These are phyloP conservation scores for Drosophila arawakana DNA, from an alignment of 1,140 invertebrate genomes.

Conservation along the genomic window DNA sequence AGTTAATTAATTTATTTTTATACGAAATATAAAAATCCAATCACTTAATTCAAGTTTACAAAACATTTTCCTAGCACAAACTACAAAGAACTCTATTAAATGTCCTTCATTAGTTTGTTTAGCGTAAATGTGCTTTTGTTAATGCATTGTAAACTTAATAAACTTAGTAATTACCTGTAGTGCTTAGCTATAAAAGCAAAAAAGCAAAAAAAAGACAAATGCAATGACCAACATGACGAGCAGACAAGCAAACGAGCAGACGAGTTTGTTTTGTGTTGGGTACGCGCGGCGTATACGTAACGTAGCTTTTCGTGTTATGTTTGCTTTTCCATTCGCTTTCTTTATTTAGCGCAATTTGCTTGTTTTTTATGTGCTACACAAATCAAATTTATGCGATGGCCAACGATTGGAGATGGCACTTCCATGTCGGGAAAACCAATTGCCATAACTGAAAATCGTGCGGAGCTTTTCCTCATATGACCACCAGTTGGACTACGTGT, in stretches of 20 bases:
- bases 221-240: constrained; percentile 13
- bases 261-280: constrained; percentile 36
- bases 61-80: not conserved
- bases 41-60: not conserved
- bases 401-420: constrained; percentile 65
- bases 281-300: constrained; percentile 61
- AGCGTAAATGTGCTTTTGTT: constrained; percentile 9
- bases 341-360: constrained; percentile 24
- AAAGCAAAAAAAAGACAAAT: not conserved
- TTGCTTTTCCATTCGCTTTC: constrained; percentile 8
- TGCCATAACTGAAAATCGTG: constrained; percentile 25
- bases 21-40: too few relatives aligned
- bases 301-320: constrained; percentile 22
- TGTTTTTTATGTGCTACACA: constrained; percentile 71
- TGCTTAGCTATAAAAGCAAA: constrained; percentile 37
- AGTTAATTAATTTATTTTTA: too few relatives aligned
- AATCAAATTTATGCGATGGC: constrained; percentile 79
- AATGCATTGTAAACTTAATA: constrained; percentile 33
- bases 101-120: constrained; percentile 19
- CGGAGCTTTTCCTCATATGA: not conserved
- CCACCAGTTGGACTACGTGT: constrained; percentile 57
- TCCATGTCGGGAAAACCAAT: constrained; percentile 13
- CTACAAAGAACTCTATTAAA: constrained; percentile 8
- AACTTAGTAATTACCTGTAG: constrained; percentile 34
- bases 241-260: not conserved